phyloP scores from a whole-genome alignment of 2,888 invertebrate species.

The Poecilus cupreus region DNA sequence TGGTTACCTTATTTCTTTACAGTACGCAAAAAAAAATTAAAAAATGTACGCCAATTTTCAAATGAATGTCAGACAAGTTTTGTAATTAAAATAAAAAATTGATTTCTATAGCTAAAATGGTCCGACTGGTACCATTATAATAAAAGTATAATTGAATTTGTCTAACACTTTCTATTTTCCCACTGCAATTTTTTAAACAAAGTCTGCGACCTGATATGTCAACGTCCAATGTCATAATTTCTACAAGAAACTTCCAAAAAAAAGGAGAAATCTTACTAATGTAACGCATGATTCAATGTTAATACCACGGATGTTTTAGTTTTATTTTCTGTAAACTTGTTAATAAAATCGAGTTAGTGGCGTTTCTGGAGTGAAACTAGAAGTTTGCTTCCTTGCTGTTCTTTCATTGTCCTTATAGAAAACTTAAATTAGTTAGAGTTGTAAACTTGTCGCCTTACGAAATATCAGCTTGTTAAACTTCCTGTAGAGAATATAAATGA shows the following conservation, averaged over 20 bases:
- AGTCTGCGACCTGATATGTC: not conserved
- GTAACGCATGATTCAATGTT: not conserved
- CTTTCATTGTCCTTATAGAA: slow-evolving; percentile 26
- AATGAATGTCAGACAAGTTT: no score
- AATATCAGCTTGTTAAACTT: slow-evolving; percentile 14
- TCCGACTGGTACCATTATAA: not conserved
- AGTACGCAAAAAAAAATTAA: no score
- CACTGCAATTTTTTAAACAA: not conserved
- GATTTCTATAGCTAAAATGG: not conserved
- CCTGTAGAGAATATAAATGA: slow-evolving; percentile 10
- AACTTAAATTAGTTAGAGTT: slow-evolving; percentile 33
- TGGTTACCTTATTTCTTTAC: no score
- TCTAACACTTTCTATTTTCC: not conserved
- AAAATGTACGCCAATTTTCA: no score
- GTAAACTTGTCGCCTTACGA: not conserved
- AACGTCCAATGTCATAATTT: not conserved
- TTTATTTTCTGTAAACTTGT: not conserved
- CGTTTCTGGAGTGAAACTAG: not conserved
- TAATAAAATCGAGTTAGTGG: slow-evolving; percentile 15
- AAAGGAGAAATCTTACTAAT: not conserved
- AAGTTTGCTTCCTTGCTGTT: slow-evolving; percentile 1
- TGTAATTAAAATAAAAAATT: no score
- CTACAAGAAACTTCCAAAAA: not conserved
- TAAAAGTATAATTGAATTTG: not conserved
- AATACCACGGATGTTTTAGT: not conserved